A percentile compares a stretch with the other conserved stretches of the same genome.
Conservation (phyloP, 1,140 invertebrate genomes). For the Macrocentrus cingulum region DNA sequence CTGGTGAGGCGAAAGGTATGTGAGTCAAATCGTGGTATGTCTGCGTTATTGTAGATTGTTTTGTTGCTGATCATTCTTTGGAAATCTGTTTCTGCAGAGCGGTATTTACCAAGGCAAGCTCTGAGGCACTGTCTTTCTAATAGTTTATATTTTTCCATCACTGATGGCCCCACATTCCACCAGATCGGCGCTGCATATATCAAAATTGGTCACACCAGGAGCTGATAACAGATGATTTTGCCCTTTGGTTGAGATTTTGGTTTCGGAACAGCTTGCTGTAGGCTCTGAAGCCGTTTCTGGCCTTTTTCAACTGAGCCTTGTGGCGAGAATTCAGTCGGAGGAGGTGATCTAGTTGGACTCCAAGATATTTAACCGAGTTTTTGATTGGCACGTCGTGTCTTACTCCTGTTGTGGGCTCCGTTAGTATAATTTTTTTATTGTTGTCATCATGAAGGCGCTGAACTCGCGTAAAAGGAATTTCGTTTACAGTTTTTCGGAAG, state of each 20-base stretch:
- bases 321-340: neutral
- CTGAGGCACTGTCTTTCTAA: conserved; percentile 16
- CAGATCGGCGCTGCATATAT: conserved; percentile 12
- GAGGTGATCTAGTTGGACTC: conserved; percentile 1
- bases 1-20: neutral
- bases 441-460: neutral
- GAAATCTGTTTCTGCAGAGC: conserved; percentile 4
- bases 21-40: neutral
- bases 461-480: neutral
- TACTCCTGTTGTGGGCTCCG: neutral
- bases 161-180: conserved; percentile 16
- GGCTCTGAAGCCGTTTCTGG: conserved; percentile 9
- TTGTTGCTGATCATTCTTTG: conserved; percentile 1
- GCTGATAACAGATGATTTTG: conserved; percentile 26
- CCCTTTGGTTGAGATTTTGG: conserved; percentile 5
- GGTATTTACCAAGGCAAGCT: neutral
- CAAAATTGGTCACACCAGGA: conserved; percentile 2
- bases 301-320: conserved; percentile 18
- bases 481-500: neutral
- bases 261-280: conserved; percentile 19
- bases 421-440: neutral
- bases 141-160: conserved; percentile 6
- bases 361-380: conserved; percentile 22
- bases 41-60: neutral
- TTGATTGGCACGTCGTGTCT: conserved; percentile 1